Base-by-base conservation (phyloP, 1,140 invertebrate species). In the Drosophila guanche region DNA sequence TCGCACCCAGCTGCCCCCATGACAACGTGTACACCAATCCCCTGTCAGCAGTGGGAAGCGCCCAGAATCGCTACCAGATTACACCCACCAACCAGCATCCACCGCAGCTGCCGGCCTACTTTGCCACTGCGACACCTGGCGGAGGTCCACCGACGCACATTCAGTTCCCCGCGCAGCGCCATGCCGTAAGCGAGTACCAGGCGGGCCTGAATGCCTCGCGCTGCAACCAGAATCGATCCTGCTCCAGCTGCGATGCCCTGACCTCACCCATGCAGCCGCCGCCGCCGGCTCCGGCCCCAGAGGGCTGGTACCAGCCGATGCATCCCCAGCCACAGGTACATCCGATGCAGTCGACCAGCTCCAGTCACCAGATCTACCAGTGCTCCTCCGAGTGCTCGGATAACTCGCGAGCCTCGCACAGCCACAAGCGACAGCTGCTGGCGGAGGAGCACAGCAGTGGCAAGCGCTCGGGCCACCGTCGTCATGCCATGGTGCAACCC, bases 331-430 rank as follows among this genome's bases (percentile, higher is more conserved):
- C 79, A 53, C 41, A 37, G 4, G 10, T 3, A 37, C 33, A 37
- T 37, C 83, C 84, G 23, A 68, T 90, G 80, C 83, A 71, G 42
- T 46, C 70, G n/a, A 83, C 79, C n/a, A 65, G 70, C 27, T 83
- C 85, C 53, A 81, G 63, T 37, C 85, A 91, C 63, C 90, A 90
- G 68, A 90, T 91, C 73, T 91, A 91, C 65, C 85, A 90, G 75
- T 91, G 90, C 80, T 91, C 90, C 62, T 91, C 90, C 25, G 90
- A 91, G 65, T 91, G 90, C 54, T 91, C 90, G 4, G 90, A 91
- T 59, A 75, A 91, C 59, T 91, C 90, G 42, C 69, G 89, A 6
- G 73, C 83, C 50, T 90, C 88, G 1, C 86, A 86, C 42, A 56
- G 75, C n/a, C 86, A 90, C 76, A 71, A 68, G 62, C 59, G 69